Conservation (phyloP, 2,888 invertebrate genomes). For the Volucella bombylans region DNA sequence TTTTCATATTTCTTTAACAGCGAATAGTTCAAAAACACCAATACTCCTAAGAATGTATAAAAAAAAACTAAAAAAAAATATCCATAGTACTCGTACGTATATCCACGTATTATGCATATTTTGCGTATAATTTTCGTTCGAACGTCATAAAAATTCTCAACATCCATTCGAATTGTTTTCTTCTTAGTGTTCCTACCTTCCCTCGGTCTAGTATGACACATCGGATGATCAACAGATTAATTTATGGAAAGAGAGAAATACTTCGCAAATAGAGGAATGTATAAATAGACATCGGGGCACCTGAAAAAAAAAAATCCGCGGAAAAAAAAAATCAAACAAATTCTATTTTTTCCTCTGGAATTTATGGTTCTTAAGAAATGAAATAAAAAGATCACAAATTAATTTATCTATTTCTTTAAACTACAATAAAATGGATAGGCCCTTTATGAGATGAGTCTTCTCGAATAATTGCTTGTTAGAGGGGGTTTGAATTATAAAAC, state of each 20-base stretch:
- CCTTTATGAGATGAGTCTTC: no score
- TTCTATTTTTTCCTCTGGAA: constrained; percentile 24
- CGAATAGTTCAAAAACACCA: no score
- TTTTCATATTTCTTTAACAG: no score
- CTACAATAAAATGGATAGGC: not conserved
- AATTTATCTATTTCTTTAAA: constrained; percentile 33
- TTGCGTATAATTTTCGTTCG: constrained; percentile 30
- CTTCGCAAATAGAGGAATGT: constrained; percentile 33
- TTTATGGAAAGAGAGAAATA: constrained; percentile 27
- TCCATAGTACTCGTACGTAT: not conserved
- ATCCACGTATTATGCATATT: constrained; percentile 15
- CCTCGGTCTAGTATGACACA: constrained; percentile 33
- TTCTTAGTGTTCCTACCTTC: constrained; percentile 32
- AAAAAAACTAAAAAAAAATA: not conserved
- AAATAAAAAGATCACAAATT: constrained; percentile 24
- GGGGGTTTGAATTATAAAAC: no score
- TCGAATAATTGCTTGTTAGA: no score
- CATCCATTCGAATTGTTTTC: constrained; percentile 43
- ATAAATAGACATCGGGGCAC: constrained; percentile 55
- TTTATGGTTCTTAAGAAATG: constrained; percentile 44
- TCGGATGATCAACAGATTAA: constrained; percentile 48
- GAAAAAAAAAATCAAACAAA: constrained; percentile 12
- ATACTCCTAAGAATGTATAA: no score
- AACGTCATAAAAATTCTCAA: constrained; percentile 43
- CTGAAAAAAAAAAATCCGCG: constrained; percentile 13